phyloP scores from a whole-genome alignment of 2,888 invertebrate genomes.

The Escarpia spicata region DNA sequence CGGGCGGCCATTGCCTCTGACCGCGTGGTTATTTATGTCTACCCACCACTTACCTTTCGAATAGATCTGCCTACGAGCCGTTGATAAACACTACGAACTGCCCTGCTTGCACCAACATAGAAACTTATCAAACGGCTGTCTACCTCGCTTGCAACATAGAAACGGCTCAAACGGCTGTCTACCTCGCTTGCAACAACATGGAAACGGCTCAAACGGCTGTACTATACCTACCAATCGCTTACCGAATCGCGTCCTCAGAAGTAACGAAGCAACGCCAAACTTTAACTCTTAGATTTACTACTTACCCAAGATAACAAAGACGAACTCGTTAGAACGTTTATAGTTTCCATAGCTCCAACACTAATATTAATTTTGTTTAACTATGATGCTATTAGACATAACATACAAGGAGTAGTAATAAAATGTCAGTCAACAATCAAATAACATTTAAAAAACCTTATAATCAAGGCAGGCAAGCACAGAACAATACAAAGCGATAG shows the following conservation, averaged over 20 bases:
- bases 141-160: no score
- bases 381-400: neutral
- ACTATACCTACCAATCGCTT: neutral
- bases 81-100: neutral
- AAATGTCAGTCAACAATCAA: conserved; percentile 18
- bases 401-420: neutral
- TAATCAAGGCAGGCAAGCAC: neutral
- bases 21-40: neutral
- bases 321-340: neutral
- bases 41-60: neutral
- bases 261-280: neutral
- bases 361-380: neutral
- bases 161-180: no score
- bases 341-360: neutral
- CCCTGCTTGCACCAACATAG: no score
- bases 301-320: neutral
- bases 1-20: neutral
- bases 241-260: neutral
- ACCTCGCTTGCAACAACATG: no score
- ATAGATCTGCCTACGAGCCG: neutral
- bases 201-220: neutral
- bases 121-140: no score
- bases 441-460: neutral
- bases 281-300: neutral
- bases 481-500: neutral